Conservation (phyloP, 2,888 invertebrate genomes). For the Leptopterna dolabrata region DNA sequence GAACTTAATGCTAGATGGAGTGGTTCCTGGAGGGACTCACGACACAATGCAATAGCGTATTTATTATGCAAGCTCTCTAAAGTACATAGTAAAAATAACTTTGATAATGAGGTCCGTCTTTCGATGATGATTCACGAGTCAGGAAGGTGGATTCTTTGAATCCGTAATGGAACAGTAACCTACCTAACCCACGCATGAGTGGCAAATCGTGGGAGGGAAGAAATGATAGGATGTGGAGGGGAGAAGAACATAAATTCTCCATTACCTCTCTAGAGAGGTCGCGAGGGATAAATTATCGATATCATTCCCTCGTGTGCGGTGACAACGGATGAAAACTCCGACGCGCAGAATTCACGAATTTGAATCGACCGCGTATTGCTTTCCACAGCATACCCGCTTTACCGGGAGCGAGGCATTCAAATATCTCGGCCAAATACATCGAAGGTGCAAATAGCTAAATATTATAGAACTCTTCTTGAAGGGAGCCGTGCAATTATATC, state of each 20-base stretch:
- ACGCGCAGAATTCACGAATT: conserved; percentile 23
- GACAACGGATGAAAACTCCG: conserved; percentile 41
- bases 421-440: neutral
- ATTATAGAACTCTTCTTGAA: neutral
- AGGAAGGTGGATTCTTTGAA: neutral
- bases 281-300: conserved; percentile 42
- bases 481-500: too few species aligned
- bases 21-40: too few species aligned
- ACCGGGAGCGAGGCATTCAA: neutral
- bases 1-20: too few species aligned
- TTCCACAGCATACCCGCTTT: neutral
- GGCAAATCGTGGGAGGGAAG: neutral
- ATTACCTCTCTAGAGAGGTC: conserved; percentile 36
- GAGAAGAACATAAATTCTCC: conserved; percentile 34
- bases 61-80: too few species aligned
- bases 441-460: neutral
- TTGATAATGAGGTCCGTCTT: neutral
- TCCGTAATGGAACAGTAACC: neutral
- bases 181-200: neutral
- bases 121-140: neutral
- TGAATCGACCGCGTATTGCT: neutral
- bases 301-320: conserved; percentile 28
- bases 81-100: too few species aligned
- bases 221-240: neutral
- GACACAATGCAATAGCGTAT: too few species aligned